These are phyloP conservation scores for Phortica variegata DNA, from an alignment of 1,140 invertebrate species.

Conservation along the genomic window DNA sequence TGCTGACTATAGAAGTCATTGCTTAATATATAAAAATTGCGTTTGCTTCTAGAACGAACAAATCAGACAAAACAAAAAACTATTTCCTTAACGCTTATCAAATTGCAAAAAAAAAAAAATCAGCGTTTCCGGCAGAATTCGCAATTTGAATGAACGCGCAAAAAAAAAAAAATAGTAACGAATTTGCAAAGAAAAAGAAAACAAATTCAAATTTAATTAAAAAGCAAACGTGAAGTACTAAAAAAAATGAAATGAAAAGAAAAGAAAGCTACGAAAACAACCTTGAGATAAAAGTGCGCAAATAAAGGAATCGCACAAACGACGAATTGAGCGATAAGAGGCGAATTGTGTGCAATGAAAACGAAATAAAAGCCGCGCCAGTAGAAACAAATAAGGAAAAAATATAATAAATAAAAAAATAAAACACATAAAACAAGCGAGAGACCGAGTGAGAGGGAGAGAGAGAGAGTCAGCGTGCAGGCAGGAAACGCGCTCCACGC, in stretches of 20 bases:
- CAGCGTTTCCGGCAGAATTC: neutral
- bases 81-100: constrained; percentile 2
- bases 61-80: neutral
- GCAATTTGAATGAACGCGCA: neutral
- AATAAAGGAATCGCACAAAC: neutral
- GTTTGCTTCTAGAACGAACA: no score
- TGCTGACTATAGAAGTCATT: no score
- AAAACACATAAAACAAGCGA: neutral
- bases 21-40: no score
- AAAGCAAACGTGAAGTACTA: neutral
- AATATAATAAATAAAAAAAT: neutral
- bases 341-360: neutral
- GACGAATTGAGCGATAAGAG: no score
- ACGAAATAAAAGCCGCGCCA: neutral
- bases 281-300: neutral
- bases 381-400: neutral
- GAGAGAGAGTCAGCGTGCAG: constrained; percentile 2
- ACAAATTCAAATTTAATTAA: neutral
- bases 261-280: neutral
- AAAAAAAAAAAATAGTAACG: neutral
- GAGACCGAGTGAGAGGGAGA: neutral
- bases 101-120: constrained; percentile 2
- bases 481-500: neutral
- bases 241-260: neutral
- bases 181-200: neutral